phyloP scores from a whole-genome alignment of 2,797 vertebrate genomes.

The Cynodonichthys magdalenae region DNA sequence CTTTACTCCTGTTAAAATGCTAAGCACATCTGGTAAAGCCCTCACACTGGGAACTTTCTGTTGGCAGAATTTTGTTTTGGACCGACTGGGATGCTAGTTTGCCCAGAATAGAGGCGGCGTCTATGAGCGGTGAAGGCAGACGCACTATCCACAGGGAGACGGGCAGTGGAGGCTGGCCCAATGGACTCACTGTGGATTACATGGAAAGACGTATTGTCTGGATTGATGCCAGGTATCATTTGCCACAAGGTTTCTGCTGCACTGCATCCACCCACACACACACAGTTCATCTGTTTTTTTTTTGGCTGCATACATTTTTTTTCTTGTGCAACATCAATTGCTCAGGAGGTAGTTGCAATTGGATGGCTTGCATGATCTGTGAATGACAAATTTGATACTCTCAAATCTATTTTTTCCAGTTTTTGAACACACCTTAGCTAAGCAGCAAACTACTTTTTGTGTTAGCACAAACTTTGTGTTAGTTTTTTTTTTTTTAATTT shows the following conservation, averaged over 20 bases:
- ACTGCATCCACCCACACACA: constrained; percentile 25
- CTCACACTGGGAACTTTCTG: constrained; percentile 23
- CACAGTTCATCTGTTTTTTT: background rate
- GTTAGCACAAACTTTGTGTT: no score
- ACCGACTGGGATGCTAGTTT: constrained; percentile 97
- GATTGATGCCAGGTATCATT: constrained; percentile 93
- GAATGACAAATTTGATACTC: no score
- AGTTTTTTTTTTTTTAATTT: no score
- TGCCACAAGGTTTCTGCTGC: constrained; percentile 12
- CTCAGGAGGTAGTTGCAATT: no score
- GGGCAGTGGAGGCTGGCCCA: constrained; percentile 95
- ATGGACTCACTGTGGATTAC: constrained; percentile 96
- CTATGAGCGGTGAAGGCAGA: constrained; percentile 94
- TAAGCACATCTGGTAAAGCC: constrained; percentile 8
- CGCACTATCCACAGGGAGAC: constrained; percentile 95
- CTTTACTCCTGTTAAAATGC: background rate
- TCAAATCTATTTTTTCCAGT: no score
- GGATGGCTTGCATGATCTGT: no score
- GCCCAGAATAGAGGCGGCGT: constrained; percentile 95
- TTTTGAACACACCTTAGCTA: no score
- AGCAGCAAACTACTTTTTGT: no score
- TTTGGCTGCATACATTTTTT: background rate
- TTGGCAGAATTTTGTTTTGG: constrained; percentile 93
- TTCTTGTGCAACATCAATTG: background rate
- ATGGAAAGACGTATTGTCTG: constrained; percentile 95